Conservation (phyloP, 2,797 vertebrate genomes). For the Pygocentrus nattereri region DNA sequence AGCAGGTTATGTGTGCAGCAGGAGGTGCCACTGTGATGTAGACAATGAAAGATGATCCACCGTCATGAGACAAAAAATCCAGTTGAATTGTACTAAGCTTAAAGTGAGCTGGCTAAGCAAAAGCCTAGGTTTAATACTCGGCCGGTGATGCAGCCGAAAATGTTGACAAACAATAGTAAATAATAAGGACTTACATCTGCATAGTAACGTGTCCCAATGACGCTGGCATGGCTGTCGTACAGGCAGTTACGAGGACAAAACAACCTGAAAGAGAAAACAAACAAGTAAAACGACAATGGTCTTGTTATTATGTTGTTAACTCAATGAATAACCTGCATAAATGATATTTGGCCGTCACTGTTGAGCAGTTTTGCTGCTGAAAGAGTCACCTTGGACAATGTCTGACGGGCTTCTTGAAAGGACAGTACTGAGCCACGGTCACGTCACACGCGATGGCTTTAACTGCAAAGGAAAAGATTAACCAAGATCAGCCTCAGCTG, state of each 20-base stretch:
- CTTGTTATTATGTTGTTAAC: too few relatives aligned
- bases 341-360: background rate
- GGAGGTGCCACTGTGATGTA: too few relatives aligned
- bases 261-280: constrained; percentile 79
- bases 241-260: constrained; percentile 93
- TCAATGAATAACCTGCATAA: background rate
- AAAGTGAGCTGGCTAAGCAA: background rate
- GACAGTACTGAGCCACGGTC: constrained; percentile 90
- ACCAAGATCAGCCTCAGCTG: too few relatives aligned
- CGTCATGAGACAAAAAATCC: too few relatives aligned
- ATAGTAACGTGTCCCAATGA: constrained; percentile 90
- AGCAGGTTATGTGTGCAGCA: too few relatives aligned
- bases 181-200: constrained; percentile 88
- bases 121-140: background rate
- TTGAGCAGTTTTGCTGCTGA: background rate
- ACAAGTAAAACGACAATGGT: background rate
- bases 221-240: constrained; percentile 83
- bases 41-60: background rate
- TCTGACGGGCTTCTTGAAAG: constrained; percentile 90
- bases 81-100: background rate
- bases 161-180: background rate
- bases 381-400: constrained; percentile 92
- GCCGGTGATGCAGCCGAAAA: background rate
- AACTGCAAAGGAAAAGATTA: constrained; percentile 74
- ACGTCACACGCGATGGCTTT: constrained; percentile 94